Base-by-base conservation (phyloP, 2,113 vertebrate species). In the Zosterops lateralis region DNA sequence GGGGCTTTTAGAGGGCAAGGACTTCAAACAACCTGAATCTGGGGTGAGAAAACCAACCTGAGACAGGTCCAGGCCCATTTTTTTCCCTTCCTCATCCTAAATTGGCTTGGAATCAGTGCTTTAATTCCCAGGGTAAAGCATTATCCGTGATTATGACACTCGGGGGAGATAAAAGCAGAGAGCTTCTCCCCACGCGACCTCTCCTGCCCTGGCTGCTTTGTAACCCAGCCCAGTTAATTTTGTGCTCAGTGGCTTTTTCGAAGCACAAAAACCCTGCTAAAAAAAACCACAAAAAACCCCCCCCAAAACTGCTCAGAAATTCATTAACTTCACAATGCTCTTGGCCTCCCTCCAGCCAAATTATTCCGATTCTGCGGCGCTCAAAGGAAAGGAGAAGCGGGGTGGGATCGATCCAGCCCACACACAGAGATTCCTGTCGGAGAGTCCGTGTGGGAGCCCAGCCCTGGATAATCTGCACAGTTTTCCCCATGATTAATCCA, bases 161-260 rank as follows among this genome's bases (percentile, higher is more conserved):
- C 32, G 14, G 68, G 28, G 28, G 82, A 88, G 77, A 82, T 44
- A 40, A 91, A 91, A 91, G 60, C 77, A 34, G n/a, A 28, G 58
- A 64, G 36, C n/a, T 12, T 60, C 74, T 86, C 72, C 53, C 75
- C 38, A 7, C 45, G 17, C 60, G 28, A 5, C 56, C 76, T 80
- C 71, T 73, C 87, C 18, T 34, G 76, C 80, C 48, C 10, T 3
- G 64, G 67, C 28, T 64, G 15, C 54, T 89, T 54, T 80, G 82
- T 54, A 81, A 85, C 86, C 70, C 77, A 83, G 78, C 68, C 95
- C 91, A 42, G 88, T 83, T 92, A 81, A 94, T 96, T 95, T 73
- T 84, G 80, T 31, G 67, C 90, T 79, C 77, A 0, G 77, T 18
- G 67, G 60, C 40, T 81, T 92, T 89, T 91, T 53, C 11, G 3